phyloP scores from a whole-genome alignment of 2,888 invertebrate species.

The Protonemura montana region DNA sequence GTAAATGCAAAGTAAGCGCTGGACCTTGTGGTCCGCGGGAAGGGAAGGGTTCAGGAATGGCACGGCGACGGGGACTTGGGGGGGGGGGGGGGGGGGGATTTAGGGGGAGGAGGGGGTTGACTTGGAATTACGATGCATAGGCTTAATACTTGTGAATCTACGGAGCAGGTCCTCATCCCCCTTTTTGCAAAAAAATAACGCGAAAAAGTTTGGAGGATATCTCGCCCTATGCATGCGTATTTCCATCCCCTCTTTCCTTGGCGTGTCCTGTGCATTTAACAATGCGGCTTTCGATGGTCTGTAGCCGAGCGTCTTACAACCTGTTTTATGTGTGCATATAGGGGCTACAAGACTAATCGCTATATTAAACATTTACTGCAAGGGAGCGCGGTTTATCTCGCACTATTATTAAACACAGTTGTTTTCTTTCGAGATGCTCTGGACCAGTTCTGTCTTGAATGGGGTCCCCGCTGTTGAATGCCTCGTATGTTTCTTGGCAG shows the following conservation, averaged over 20 bases:
- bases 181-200: constrained; percentile 29
- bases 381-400: constrained; percentile 15
- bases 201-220: constrained; percentile 23
- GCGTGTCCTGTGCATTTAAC: background rate
- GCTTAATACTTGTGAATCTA: constrained; percentile 38
- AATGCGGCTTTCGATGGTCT: background rate
- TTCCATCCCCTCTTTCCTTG: background rate
- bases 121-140: constrained; percentile 43
- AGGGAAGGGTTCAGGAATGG: constrained; percentile 5
- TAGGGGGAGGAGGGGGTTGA: constrained; percentile 42
- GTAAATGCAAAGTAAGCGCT: constrained; percentile 51
- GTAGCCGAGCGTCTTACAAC: constrained; percentile 22
- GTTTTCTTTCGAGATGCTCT: background rate
- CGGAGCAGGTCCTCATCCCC: constrained; percentile 33
- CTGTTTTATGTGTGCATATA: constrained; percentile 9
- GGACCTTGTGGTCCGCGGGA: constrained; percentile 45
- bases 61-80: constrained; percentile 1
- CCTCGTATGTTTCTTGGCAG: background rate
- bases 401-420: constrained; percentile 23
- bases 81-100: constrained; percentile 41
- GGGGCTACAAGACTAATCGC: constrained; percentile 16
- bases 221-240: background rate
- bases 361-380: constrained; percentile 16
- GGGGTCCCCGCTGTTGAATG: background rate
- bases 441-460: constrained; percentile 1